Base-by-base conservation (phyloP, 2,888 invertebrate species). In the Dendrolimus pini region DNA sequence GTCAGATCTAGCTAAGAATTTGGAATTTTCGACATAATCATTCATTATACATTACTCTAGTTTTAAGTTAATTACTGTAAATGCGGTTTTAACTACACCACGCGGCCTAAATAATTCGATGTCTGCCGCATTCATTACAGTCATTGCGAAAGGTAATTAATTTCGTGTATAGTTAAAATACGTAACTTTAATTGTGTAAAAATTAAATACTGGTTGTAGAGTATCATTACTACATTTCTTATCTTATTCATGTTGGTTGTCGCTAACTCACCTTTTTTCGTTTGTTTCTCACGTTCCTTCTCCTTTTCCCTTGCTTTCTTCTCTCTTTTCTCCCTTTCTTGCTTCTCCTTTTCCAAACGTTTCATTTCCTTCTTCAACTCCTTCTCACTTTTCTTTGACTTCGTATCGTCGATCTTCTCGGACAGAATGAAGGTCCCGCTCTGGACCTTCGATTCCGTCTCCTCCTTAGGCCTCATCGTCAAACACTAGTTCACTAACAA, bases 381-480 rank as follows among this genome's bases (percentile, higher is more conserved):
- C 69, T 91, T 91, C 59, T 88, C 89, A 67, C 66, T 88, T 66
- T 85, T 91, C 74, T 84, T 88, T 65, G 82, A 79, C 75, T 90
- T 87, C 58, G 89, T 85, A 68, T 91, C 89, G 72, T 91, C 91
- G 56, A 90, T 89, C 71, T 92, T 92, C 74, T 93, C 93, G 67
- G 92, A 89, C 69, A 93, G 77, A 60, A 93, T 93, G 74, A 93
- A 89, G 66, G 92, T 89, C 71, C 91, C 91, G 61, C 84, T 82
- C 66, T 89, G 88, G 76, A 87, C 72, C 67, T 86, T 88, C 63
- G 80, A 63, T 68, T 87, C 88, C 65, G 61, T 59, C 71, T 83
- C 83, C 63, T 89, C 90, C 72, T 89, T 90, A 60, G 90, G 89
- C 72, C 89, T 81, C 90, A 90, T 90, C 60, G 69, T 73, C 62